Conservation (phyloP, 2,113 vertebrate species). For the Prunella fulvescens region DNA sequence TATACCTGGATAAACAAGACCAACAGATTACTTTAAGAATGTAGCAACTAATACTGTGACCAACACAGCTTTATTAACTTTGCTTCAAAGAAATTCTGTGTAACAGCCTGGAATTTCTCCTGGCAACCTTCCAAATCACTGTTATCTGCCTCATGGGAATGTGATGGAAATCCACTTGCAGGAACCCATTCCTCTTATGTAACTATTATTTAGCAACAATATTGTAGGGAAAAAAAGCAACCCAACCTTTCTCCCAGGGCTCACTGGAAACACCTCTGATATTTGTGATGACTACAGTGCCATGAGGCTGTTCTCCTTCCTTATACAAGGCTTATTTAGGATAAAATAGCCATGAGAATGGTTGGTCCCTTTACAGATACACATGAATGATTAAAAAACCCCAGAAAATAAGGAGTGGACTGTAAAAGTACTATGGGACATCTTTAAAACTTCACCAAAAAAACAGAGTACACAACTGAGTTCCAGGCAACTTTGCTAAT, state of each 20-base stretch:
- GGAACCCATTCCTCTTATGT: rapidly evolving
- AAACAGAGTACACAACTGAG: not conserved
- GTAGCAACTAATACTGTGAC: not conserved
- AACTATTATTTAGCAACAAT: not conserved
- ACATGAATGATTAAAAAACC: not conserved
- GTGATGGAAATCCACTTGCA: not conserved
- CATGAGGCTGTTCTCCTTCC: not conserved
- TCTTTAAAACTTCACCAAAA: not conserved
- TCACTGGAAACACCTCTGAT: not conserved
- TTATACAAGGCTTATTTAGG: not conserved
- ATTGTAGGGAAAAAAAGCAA: not conserved
- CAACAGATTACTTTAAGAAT: not conserved
- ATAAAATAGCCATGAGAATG: not conserved
- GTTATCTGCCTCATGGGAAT: not conserved
- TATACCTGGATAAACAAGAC: not conserved
- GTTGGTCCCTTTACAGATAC: not conserved
- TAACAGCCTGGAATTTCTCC: not conserved
- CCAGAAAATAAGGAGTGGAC: not conserved
- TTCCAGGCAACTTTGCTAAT: not conserved
- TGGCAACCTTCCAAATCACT: not conserved
- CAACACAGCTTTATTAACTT: not conserved
- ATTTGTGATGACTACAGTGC: not conserved
- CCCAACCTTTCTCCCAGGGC: not conserved
- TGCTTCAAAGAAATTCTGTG: not conserved
- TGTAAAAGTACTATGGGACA: not conserved